Evolutionary conservation across 2,888 invertebrate species (phyloP).

Genomic region (Molanna angustata): DNA sequence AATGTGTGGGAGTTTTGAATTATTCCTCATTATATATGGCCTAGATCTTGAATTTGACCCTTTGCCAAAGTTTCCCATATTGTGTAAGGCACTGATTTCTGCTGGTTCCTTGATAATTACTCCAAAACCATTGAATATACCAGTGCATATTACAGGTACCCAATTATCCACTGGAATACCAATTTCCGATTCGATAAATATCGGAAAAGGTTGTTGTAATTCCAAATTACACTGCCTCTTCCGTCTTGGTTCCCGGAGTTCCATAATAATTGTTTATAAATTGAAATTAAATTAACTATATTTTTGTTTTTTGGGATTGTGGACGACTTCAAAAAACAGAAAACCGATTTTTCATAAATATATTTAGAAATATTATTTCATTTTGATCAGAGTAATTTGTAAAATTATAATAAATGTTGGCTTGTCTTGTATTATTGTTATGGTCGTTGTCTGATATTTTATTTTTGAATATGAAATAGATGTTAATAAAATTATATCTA

Average conservation of each 20-base stretch:
- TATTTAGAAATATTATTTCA: too few relatives aligned
- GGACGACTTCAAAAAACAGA: too few relatives aligned
- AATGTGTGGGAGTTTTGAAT: conserved; percentile 46
- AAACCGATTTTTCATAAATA: too few relatives aligned
- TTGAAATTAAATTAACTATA: too few relatives aligned
- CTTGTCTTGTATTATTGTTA: too few relatives aligned
- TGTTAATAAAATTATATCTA: too few relatives aligned
- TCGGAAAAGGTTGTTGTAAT: conserved; percentile 41
- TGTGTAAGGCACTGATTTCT: conserved; percentile 61
- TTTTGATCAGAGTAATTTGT: too few relatives aligned
- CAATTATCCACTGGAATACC: conserved; percentile 49
- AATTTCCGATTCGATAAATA: conserved; percentile 43
- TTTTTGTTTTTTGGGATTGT: too few relatives aligned
- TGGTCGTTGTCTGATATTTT: too few relatives aligned
- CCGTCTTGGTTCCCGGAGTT: conserved; percentile 51
- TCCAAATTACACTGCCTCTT: conserved; percentile 46
- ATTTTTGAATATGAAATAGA: too few relatives aligned
- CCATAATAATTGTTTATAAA: conserved; percentile 40
- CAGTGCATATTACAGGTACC: conserved; percentile 52
- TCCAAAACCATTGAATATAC: conserved; percentile 65
- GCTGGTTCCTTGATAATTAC: conserved; percentile 60
- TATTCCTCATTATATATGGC: conserved; percentile 45
- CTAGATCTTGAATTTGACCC: conserved; percentile 61
- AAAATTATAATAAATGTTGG: too few relatives aligned
- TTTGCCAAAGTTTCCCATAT: conserved; percentile 77